phyloP scores from a whole-genome alignment of 2,113 vertebrate genomes.

The Tachysurus fulvidraco region DNA sequence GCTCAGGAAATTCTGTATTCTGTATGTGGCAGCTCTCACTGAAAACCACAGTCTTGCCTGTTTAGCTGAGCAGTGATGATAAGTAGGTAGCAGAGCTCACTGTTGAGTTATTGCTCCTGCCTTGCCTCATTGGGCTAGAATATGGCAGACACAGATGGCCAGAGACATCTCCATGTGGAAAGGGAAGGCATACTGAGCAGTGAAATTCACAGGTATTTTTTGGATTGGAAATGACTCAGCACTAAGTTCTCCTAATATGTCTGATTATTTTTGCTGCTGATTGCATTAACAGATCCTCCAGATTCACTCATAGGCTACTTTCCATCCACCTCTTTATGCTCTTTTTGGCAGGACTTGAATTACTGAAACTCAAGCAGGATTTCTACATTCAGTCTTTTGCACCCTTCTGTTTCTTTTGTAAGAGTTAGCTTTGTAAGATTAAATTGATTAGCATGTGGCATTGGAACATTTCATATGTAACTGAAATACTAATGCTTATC shows the following conservation, averaged over 20 bases:
- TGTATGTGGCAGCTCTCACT: not conserved
- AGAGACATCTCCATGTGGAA: constrained; percentile 23
- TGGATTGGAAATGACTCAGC: constrained; percentile 16
- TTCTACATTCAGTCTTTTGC: not conserved
- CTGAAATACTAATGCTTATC: not conserved
- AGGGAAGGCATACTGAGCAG: not conserved
- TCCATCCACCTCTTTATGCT: constrained; percentile 3
- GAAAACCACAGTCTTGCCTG: not conserved
- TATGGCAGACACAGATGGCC: constrained; percentile 17
- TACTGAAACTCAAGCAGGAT: not conserved
- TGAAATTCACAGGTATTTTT: constrained; percentile 45
- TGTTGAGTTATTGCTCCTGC: constrained; percentile 29
- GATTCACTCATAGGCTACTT: not conserved
- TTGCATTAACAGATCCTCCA: constrained; percentile 62
- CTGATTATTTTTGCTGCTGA: constrained; percentile 55
- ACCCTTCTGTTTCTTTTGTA: not conserved
- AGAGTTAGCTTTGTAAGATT: not conserved
- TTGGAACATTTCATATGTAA: not conserved
- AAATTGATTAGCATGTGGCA: not conserved
- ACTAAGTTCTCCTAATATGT: constrained; percentile 29
- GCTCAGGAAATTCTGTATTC: not conserved
- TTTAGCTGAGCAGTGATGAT: constrained; percentile 9
- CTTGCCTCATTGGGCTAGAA: constrained; percentile 23
- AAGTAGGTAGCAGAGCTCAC: not conserved
- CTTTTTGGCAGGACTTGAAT: constrained; percentile 14